phyloP scores from a whole-genome alignment of 1,140 invertebrate genomes.

The Hesperophylax magnus region DNA sequence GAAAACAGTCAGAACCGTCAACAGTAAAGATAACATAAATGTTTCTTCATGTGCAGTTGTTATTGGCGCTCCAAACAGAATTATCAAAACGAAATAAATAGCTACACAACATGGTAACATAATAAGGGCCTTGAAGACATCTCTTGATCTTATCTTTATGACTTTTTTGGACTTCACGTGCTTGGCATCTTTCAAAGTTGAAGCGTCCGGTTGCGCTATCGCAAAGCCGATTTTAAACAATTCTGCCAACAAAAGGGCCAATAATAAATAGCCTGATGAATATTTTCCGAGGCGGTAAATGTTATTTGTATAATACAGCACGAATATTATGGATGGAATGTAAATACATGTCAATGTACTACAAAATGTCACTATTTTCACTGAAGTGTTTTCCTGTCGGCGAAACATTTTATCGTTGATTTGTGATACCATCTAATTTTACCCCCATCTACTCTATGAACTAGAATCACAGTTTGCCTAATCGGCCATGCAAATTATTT shows the following conservation, averaged over 20 bases:
- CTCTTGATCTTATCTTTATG: constrained; percentile 39
- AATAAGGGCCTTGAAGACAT: constrained; percentile 42
- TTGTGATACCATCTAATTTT: neutral
- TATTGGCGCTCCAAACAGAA: constrained; percentile 84
- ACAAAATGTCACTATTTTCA: constrained; percentile 44
- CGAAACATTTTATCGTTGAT: constrained; percentile 33
- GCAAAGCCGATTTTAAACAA: constrained; percentile 56
- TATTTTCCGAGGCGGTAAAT: constrained; percentile 58
- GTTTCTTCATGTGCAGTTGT: constrained; percentile 78
- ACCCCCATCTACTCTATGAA: too few species aligned
- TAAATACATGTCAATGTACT: constrained; percentile 52
- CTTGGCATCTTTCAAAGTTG: constrained; percentile 41
- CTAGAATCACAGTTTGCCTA: too few species aligned
- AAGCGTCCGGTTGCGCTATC: constrained; percentile 34
- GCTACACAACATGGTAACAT: constrained; percentile 40
- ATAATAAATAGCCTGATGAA: constrained; percentile 55
- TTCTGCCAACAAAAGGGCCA: constrained; percentile 56
- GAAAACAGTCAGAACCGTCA: constrained; percentile 78
- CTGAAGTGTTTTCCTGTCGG: constrained; percentile 35
- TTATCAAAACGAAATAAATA: constrained; percentile 62
- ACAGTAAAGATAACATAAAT: constrained; percentile 77
- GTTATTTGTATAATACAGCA: constrained; percentile 50
- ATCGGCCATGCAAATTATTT: too few species aligned
- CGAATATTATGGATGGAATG: constrained; percentile 47
- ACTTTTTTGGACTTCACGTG: constrained; percentile 28